phyloP scores from a whole-genome alignment of 2,113 vertebrate genomes.

The Rhinogobius similis region DNA sequence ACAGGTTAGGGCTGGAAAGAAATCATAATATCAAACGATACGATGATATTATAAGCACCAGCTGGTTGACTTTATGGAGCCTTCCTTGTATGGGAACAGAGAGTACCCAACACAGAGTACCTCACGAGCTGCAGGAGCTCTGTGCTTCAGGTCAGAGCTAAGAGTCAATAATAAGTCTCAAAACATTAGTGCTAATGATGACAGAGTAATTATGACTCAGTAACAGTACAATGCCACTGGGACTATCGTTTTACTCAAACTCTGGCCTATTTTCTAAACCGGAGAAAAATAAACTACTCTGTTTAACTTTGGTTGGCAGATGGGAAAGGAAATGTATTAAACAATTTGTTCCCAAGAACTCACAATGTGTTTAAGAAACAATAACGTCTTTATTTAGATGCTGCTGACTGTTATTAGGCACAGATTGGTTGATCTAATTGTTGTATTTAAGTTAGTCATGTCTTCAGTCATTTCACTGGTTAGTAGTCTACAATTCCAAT shows the following conservation, averaged over 20 bases:
- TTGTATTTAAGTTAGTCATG: background rate
- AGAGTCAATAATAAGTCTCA: slow-evolving; percentile 50
- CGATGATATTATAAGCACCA: background rate
- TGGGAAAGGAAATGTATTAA: slow-evolving; percentile 2
- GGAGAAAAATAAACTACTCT: slow-evolving; percentile 42
- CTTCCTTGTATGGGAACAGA: background rate
- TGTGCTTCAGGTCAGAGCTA: slow-evolving; percentile 26
- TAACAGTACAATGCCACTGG: slow-evolving; percentile 43
- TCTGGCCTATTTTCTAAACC: slow-evolving; percentile 17
- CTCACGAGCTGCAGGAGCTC: slow-evolving; percentile 30
- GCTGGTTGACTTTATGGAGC: background rate
- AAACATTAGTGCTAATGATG: slow-evolving; percentile 54
- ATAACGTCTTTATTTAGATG: slow-evolving; percentile 3
- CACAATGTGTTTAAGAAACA: slow-evolving; percentile 22
- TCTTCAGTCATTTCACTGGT: background rate
- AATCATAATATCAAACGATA: background rate
- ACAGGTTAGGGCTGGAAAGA: background rate
- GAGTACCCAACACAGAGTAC: slow-evolving; percentile 15
- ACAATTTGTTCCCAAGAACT: slow-evolving; percentile 1
- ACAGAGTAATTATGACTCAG: slow-evolving; percentile 62
- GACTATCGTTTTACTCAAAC: slow-evolving; percentile 59
- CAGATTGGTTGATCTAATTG: background rate
- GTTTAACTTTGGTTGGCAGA: slow-evolving; percentile 27
- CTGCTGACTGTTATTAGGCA: background rate
- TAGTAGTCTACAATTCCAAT: background rate